A percentile compares a stretch with the other conserved stretches of the same genome.
phyloP scores from a whole-genome alignment of 2,797 vertebrate genomes.

The Falco peregrinus region DNA sequence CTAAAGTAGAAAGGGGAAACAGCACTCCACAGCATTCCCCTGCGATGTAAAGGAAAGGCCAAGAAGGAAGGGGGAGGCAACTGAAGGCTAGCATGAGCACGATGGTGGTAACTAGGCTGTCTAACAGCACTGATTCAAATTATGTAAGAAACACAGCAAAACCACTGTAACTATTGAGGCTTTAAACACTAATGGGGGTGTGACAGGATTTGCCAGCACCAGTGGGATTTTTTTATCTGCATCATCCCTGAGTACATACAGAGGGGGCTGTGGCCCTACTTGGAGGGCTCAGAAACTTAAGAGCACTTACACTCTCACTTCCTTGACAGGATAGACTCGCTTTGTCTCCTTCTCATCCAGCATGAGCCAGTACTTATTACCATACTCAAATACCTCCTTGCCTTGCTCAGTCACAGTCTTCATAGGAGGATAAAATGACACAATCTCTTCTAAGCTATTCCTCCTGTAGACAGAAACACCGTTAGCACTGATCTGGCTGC shows the following conservation, averaged over 20 bases:
- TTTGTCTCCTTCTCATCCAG: conserved; percentile 81
- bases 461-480: conserved; percentile 63
- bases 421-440: conserved; percentile 89
- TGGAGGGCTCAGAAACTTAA: not conserved
- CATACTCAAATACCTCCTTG: conserved; percentile 88
- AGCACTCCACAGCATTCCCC: not conserved
- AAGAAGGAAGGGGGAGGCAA: not conserved
- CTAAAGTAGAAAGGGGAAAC: not conserved
- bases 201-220: not conserved
- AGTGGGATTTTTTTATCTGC: not conserved
- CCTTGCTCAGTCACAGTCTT: conserved; percentile 84
- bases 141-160: not conserved
- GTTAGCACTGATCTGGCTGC: not conserved
- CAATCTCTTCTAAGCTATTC: conserved; percentile 84
- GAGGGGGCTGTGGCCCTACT: not conserved
- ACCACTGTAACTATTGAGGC: not conserved
- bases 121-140: not conserved
- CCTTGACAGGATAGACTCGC: conserved; percentile 82
- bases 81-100: not conserved
- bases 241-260: not conserved
- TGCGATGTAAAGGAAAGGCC: not conserved
- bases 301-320: conserved; percentile 84
- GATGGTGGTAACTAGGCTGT: not conserved
- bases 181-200: not conserved
- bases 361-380: conserved; percentile 99